phyloP scores from a whole-genome alignment of 2,113 vertebrate species.

The Elgaria multicarinata region DNA sequence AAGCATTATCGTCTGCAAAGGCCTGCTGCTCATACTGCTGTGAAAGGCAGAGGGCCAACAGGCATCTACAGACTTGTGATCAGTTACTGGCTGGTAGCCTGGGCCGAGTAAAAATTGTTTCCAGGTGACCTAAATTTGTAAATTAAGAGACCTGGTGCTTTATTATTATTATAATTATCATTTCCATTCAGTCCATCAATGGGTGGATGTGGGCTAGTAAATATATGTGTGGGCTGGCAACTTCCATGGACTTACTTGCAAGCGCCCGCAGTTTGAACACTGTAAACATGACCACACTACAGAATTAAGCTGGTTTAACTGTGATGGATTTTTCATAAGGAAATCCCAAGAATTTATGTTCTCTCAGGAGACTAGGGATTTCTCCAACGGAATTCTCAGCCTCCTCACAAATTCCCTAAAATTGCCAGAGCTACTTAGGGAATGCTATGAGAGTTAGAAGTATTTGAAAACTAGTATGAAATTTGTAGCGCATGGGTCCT shows the following conservation, averaged over 20 bases:
- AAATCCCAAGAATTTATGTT: neutral
- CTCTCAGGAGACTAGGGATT: neutral
- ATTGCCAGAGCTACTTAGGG: neutral
- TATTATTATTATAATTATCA: neutral
- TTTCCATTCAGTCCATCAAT: neutral
- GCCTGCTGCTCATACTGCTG: neutral
- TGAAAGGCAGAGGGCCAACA: neutral
- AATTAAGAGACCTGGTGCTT: neutral
- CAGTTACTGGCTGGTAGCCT: neutral
- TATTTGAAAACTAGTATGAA: neutral
- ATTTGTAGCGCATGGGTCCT: neutral
- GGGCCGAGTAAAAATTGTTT: neutral
- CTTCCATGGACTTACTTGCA: neutral
- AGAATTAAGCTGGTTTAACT: neutral
- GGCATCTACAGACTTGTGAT: neutral
- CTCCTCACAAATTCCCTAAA: neutral
- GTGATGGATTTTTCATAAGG: neutral
- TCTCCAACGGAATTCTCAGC: neutral
- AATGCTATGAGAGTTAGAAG: neutral
- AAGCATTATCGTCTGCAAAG: neutral
- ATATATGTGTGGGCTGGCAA: neutral
- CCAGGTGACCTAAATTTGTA: neutral
- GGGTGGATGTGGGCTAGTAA: neutral
- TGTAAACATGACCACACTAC: neutral
- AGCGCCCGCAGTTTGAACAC: neutral